Conservation (phyloP, 1,140 invertebrate species). For the Drosophila lowei region DNA sequence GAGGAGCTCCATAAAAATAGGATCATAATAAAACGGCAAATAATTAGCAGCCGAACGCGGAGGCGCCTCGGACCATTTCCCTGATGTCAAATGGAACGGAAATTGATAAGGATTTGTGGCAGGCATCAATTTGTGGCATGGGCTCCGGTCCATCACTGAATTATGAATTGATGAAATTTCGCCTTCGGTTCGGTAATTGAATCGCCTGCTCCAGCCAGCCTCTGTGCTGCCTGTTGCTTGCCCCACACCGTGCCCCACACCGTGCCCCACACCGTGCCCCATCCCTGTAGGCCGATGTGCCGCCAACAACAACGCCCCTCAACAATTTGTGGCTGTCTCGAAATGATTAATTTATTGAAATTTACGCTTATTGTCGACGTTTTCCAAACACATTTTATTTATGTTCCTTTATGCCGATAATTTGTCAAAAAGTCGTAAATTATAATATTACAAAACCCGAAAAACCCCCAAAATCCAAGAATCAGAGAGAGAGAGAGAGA, state of each 20-base stretch:
- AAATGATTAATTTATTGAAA: slow-evolving; percentile 81
- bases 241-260: not conserved
- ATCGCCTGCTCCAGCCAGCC: not conserved
- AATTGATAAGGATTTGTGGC: slow-evolving; percentile 57
- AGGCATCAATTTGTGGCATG: slow-evolving; percentile 56
- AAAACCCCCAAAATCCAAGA: slow-evolving; percentile 4
- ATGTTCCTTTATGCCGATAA: slow-evolving; percentile 71
- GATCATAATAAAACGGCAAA: slow-evolving; percentile 44
- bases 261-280: not conserved
- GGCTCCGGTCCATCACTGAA: slow-evolving; percentile 26
- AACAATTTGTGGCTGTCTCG: slow-evolving; percentile 37
- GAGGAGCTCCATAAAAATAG: slow-evolving; percentile 32
- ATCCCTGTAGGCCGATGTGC: not conserved
- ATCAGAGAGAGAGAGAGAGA: slow-evolving; percentile 4
- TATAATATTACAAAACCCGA: slow-evolving; percentile 59
- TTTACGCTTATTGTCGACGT: slow-evolving; percentile 70
- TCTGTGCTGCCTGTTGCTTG: not conserved
- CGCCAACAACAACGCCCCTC: too few species aligned
- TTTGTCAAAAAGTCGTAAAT: slow-evolving; percentile 81
- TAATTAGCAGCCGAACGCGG: slow-evolving; percentile 36
- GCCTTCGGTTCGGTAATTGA: slow-evolving; percentile 30
- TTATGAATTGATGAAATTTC: slow-evolving; percentile 51
- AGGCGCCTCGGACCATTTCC: slow-evolving; percentile 44
- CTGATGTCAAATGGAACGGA: slow-evolving; percentile 69
- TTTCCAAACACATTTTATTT: slow-evolving; percentile 55